phyloP scores from a whole-genome alignment of 2,113 vertebrate species.

The Petrocephalus zakoni region DNA sequence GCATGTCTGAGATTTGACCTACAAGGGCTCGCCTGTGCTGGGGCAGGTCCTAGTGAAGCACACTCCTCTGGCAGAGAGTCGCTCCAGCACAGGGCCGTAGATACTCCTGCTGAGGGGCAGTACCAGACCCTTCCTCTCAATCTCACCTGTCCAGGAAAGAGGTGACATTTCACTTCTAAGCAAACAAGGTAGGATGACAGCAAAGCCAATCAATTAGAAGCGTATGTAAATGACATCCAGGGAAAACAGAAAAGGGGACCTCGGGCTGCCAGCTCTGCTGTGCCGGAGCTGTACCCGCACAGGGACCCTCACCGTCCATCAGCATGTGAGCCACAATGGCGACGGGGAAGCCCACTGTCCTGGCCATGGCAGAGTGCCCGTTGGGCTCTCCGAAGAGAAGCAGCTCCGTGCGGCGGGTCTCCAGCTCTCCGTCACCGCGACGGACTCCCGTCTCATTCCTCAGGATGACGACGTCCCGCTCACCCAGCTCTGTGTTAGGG shows the following conservation, averaged over 20 bases:
- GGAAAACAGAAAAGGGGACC: neutral
- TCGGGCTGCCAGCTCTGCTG: neutral
- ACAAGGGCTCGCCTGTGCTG: conserved; percentile 43
- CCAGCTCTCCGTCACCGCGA: conserved; percentile 87
- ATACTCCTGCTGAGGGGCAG: conserved; percentile 78
- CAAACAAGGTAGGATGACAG: neutral
- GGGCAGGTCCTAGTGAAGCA: conserved; percentile 64
- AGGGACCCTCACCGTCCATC: conserved; percentile 72
- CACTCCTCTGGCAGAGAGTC: conserved; percentile 79
- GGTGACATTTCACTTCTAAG: neutral
- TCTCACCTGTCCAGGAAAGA: conserved; percentile 67
- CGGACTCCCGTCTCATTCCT: conserved; percentile 81
- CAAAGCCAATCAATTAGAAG: neutral
- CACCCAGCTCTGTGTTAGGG: conserved; percentile 62
- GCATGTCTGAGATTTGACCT: conserved; percentile 13
- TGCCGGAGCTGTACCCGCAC: neutral
- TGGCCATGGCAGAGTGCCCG: conserved; percentile 92
- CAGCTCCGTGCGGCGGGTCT: conserved; percentile 76
- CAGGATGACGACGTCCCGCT: conserved; percentile 89
- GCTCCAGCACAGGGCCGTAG: conserved; percentile 73
- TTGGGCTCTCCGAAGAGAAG: conserved; percentile 82
- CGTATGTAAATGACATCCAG: neutral
- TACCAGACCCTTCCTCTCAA: conserved; percentile 76
- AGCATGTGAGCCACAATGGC: conserved; percentile 89
- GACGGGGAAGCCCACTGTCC: conserved; percentile 84